A percentile compares a stretch with the other conserved stretches of the same genome.
phyloP scores from a whole-genome alignment of 2,113 vertebrate genomes.

The Plestiodon gilberti region DNA sequence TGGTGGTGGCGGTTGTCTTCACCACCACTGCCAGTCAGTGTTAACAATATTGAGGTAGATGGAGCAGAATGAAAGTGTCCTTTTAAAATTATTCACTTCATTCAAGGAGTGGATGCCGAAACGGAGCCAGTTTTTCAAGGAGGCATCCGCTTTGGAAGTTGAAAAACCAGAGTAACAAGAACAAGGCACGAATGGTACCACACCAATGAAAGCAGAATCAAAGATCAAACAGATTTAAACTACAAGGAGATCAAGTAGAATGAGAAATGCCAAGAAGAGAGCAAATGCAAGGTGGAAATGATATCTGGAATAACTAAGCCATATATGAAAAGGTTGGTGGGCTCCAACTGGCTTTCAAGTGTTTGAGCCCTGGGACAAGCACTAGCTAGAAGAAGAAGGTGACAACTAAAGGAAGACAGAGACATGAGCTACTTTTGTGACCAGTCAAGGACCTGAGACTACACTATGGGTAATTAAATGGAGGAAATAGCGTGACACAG shows the following conservation, averaged over 20 bases:
- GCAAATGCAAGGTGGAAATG: conserved; percentile 31
- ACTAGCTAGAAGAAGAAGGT: neutral
- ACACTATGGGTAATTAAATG: neutral
- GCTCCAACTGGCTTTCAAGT: conserved; percentile 5
- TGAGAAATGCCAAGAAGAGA: conserved; percentile 1
- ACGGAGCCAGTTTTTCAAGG: conserved; percentile 43
- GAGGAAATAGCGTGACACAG: neutral
- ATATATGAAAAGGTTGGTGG: conserved; percentile 57
- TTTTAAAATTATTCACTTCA: conserved; percentile 43
- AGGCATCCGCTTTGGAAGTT: conserved; percentile 26
- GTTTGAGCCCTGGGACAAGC: neutral
- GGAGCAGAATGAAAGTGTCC: conserved; percentile 28
- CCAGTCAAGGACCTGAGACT: neutral
- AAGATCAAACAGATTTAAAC: neutral
- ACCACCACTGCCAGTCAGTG: no score
- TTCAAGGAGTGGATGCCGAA: neutral
- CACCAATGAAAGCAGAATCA: neutral
- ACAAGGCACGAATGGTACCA: neutral
- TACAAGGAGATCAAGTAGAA: conserved; percentile 5
- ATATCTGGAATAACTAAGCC: neutral
- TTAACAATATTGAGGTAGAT: no score
- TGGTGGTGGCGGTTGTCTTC: no score
- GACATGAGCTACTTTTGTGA: neutral
- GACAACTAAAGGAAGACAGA: neutral
- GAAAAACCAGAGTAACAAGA: conserved; percentile 61